A percentile compares a stretch with the other conserved stretches of the same genome.
Conservation (phyloP, 2,797 vertebrate genomes). For the Phoxinus dragarum region DNA sequence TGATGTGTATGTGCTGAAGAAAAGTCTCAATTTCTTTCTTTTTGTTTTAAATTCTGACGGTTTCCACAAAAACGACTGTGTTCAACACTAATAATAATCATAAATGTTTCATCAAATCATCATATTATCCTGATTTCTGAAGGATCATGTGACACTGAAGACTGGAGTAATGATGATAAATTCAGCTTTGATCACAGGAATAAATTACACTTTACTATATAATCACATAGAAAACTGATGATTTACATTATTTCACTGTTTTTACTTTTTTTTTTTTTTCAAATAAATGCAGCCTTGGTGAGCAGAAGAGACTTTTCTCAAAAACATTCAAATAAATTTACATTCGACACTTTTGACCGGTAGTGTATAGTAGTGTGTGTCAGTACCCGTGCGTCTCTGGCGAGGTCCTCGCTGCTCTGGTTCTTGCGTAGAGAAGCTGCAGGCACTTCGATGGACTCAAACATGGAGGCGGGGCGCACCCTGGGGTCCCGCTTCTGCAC, state of each 20-base stretch:
- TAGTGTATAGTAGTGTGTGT: background rate
- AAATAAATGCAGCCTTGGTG: background rate
- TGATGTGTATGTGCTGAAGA: too few relatives aligned
- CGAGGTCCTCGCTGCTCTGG: conserved; percentile 95
- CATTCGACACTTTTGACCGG: background rate
- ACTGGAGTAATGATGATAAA: too few relatives aligned
- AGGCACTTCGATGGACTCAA: conserved; percentile 84
- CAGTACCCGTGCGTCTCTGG: conserved; percentile 88
- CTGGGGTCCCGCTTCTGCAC: conserved; percentile 86
- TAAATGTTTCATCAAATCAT: too few relatives aligned
- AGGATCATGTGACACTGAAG: too few relatives aligned
- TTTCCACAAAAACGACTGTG: too few relatives aligned
- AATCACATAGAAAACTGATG: too few relatives aligned
- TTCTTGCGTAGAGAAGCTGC: conserved; percentile 87
- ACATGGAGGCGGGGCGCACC: conserved; percentile 92
- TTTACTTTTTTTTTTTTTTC: background rate
- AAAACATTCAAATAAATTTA: background rate
- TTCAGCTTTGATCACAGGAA: too few relatives aligned
- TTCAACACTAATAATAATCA: too few relatives aligned
- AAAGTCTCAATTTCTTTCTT: too few relatives aligned
- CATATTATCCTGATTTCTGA: too few relatives aligned
- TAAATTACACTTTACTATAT: too few relatives aligned
- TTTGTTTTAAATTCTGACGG: too few relatives aligned
- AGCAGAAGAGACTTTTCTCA: background rate
- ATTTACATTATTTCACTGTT: background rate